phyloP scores from a whole-genome alignment of 2,888 invertebrate genomes.

The Suillia variegata region DNA sequence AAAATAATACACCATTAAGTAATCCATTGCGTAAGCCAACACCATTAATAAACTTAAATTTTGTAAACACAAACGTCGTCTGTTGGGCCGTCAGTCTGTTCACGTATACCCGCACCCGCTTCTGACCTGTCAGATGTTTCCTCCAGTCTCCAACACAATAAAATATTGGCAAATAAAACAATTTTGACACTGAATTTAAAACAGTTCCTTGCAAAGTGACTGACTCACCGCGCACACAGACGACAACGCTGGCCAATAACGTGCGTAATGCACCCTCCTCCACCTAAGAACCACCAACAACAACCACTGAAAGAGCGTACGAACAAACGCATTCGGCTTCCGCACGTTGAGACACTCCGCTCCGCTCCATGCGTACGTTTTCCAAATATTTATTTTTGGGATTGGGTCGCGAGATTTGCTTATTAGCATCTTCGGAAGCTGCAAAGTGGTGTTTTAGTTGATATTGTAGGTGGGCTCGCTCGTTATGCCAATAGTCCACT shows the following conservation, averaged over 20 bases:
- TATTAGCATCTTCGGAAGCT: slow-evolving; percentile 45
- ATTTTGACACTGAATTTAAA: slow-evolving; percentile 60
- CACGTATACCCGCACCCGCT: no score
- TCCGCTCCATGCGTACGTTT: slow-evolving; percentile 39
- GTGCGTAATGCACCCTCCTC: neutral
- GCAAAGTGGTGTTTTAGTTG: neutral
- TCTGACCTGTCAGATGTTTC: neutral
- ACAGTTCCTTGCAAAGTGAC: slow-evolving; percentile 49
- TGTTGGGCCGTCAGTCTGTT: neutral
- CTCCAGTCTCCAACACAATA: neutral
- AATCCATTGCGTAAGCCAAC: slow-evolving; percentile 54
- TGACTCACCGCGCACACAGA: neutral
- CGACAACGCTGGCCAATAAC: neutral
- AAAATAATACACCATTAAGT: slow-evolving; percentile 56
- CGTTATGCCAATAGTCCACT: no score
- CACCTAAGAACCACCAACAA: neutral
- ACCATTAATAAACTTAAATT: slow-evolving; percentile 52
- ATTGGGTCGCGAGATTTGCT: slow-evolving; percentile 52
- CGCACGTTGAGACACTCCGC: no score
- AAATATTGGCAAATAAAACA: slow-evolving; percentile 54
- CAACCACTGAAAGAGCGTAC: no score
- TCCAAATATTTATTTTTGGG: slow-evolving; percentile 53
- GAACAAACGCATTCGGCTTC: slow-evolving; percentile 1
- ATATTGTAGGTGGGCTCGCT: no score
- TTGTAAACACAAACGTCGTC: slow-evolving; percentile 19